Conservation (phyloP, 2,113 vertebrate genomes). For the Sakesphorus luctuosus region DNA sequence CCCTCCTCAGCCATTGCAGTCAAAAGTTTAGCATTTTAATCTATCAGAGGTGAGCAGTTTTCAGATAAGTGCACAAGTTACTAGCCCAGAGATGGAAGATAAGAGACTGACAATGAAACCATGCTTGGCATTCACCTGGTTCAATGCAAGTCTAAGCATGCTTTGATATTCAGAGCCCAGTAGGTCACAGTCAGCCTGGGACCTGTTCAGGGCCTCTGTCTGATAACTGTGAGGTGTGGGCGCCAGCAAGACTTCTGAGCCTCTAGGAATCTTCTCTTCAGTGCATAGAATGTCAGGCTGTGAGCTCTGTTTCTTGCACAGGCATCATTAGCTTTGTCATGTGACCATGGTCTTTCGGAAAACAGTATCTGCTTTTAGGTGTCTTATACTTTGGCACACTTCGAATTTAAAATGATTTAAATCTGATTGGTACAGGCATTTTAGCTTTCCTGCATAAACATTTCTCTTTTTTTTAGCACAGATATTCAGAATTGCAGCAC, state of each 20-base stretch:
- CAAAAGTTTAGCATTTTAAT: constrained; percentile 18
- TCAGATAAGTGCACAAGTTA: background rate
- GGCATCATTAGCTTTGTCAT: background rate
- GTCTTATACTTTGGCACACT: background rate
- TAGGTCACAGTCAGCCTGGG: background rate
- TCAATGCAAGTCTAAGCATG: background rate
- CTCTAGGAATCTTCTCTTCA: background rate
- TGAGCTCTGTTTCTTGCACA: background rate
- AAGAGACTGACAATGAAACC: background rate
- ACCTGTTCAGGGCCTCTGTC: background rate
- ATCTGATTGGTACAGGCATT: background rate
- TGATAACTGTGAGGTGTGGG: background rate
- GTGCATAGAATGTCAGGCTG: background rate
- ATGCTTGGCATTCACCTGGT: constrained; percentile 13
- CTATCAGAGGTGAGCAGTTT: background rate
- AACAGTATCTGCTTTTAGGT: background rate
- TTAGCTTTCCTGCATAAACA: background rate
- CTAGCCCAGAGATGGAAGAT: background rate
- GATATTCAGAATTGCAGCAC: background rate
- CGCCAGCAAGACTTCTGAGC: background rate
- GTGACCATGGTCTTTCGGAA: background rate
- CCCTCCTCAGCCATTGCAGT: background rate
- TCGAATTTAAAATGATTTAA: background rate
- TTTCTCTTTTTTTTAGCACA: background rate
- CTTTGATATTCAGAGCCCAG: background rate